Base-by-base conservation (phyloP, 2,113 vertebrate species). In the Abramis brama region DNA sequence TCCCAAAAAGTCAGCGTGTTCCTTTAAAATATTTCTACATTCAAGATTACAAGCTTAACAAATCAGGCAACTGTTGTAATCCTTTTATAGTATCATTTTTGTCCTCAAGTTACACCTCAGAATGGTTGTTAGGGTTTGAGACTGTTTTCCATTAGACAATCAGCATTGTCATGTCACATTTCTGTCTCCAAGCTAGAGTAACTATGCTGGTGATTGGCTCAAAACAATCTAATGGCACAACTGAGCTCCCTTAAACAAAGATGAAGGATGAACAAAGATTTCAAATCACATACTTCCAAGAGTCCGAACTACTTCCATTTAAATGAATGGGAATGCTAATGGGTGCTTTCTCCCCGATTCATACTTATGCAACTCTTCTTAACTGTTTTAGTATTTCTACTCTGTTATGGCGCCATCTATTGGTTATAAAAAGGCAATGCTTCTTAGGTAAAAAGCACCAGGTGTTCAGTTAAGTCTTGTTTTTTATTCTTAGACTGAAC, bases 401-500 rank as follows among this genome's bases (percentile, higher is more conserved):
- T 19, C 33, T 19, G 19, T 43, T 43, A 50, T 55, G 8, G 82
- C 33, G 30, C 82, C 82, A 74, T 73, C 82, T 83, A 73, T 27
- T 73, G 82, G 30, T 83, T 73, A 59, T 19, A 73, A 73, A 57
- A 59, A 17, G 30, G 3, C 21, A 73, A 25, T 59, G 13, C 21
- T 39, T 19, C 25, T n/a, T 8, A 43, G 13, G n/a, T 55, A 30
- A 66, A 47, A 68, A 64, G 12, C 60, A 9, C 25, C 23, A 68
- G 13, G 17, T 83, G 45, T 27, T 80, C 57, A 84, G 27, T 23
- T 60, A 27, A 50, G 21, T 60, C 30, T 55, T 78, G 50, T 57
- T 87, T 80, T 68, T 55, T 83, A 81, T 62, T 30, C 6, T 36
- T 74, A 39, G 71, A 62, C 25, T 39, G 23, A 71, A 57, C 36